A percentile compares a stretch with the other conserved stretches of the same genome.
These are phyloP conservation scores for Panurus biarmicus DNA, from an alignment of 2,113 vertebrate genomes.

Conservation along the genomic window DNA sequence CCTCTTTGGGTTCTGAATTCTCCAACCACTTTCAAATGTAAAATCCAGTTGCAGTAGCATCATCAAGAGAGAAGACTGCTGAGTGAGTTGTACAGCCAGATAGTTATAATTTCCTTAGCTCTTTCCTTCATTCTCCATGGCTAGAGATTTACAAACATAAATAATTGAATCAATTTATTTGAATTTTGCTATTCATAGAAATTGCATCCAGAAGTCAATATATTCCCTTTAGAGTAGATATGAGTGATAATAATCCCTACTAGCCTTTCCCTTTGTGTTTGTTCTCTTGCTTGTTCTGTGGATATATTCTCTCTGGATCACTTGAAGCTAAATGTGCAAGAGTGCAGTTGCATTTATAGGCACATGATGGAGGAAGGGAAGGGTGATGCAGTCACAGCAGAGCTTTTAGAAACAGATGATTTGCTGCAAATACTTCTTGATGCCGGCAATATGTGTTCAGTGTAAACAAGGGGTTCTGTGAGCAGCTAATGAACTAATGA, in stretches of 20 bases:
- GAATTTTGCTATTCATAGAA: background rate
- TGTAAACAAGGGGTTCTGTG: slow-evolving; percentile 15
- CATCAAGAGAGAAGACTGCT: background rate
- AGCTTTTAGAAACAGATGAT: background rate
- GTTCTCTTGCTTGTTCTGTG: background rate
- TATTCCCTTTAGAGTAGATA: background rate
- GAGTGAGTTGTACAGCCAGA: background rate
- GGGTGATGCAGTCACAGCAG: background rate
- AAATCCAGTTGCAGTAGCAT: background rate
- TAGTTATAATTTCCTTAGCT: background rate
- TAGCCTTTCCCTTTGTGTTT: background rate
- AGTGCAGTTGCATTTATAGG: background rate
- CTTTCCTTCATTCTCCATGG: background rate
- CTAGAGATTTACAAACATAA: background rate
- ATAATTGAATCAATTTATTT: background rate
- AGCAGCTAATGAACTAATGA: slow-evolving; percentile 35
- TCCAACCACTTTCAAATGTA: background rate
- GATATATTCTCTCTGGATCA: background rate
- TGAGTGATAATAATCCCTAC: background rate
- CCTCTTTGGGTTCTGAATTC: background rate
- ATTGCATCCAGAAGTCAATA: background rate
- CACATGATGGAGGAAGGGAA: background rate
- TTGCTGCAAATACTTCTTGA: slow-evolving; percentile 19
- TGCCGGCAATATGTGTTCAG: slow-evolving; percentile 11
- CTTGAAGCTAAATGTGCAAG: background rate